Percentiles rank a stretch among this genome's conserved stretches.
Evolutionary conservation across 2,888 invertebrate species (phyloP).

Genomic region (Cotesia congregata): DNA sequence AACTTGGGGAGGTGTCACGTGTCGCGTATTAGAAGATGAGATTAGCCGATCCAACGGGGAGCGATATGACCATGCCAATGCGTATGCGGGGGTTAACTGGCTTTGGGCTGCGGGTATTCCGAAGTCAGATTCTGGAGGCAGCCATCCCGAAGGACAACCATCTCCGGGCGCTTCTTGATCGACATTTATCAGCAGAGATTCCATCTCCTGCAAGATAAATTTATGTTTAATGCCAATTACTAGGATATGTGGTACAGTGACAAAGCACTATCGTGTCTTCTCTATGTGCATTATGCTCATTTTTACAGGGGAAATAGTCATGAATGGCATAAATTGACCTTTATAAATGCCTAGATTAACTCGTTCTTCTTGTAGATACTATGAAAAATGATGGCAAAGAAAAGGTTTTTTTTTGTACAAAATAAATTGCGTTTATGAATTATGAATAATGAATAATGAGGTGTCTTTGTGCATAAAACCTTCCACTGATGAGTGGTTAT

Average conservation of each 20-base stretch:
- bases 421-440: neutral
- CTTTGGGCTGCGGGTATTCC: neutral
- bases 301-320: neutral
- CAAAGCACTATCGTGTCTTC: neutral
- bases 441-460: neutral
- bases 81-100: neutral
- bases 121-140: constrained; percentile 4
- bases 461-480: neutral
- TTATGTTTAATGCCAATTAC: neutral
- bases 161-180: neutral
- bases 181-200: neutral
- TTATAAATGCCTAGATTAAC: neutral
- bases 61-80: constrained; percentile 37
- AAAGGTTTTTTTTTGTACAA: neutral
- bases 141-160: neutral
- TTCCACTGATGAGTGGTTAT: constrained; percentile 17
- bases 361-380: neutral
- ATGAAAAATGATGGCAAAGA: neutral
- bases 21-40: constrained; percentile 58
- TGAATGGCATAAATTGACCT: constrained; percentile 1
- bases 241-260: neutral
- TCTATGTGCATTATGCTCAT: neutral
- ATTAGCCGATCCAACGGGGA: constrained; percentile 55
- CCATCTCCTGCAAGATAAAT: neutral
- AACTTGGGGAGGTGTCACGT: constrained; percentile 56